Base-by-base conservation (phyloP, 2,888 invertebrate species). In the Saturnia japonica region DNA sequence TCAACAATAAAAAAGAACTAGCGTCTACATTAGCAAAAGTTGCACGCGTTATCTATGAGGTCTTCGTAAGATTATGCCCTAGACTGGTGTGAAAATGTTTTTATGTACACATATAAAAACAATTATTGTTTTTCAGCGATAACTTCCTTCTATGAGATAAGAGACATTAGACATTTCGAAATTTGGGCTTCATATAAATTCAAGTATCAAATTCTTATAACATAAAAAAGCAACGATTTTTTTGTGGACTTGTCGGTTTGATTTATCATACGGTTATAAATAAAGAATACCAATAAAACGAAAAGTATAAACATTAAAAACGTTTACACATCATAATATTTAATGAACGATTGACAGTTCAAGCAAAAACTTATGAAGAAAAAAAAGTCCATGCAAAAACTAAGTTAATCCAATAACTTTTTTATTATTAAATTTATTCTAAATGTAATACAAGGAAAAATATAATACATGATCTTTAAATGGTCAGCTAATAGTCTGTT, bases 331-430 rank as follows among this genome's bases (percentile, higher is more conserved):
- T 40, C 64, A 64, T 19, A 64, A 64, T 9, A 40, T 64, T 40
- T 19, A 64, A 64, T 40, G 11, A 40, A n/a, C 8, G 64, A 64
- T 64, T 64, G 64, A 40, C 64, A 64, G 40, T 7, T 40, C 19
- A 40, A n/a, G n/a, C 64, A 64, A 64, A 64, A 64, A 64, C 64
- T 62, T 62, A 40, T n/a, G n/a, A 9, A n/a, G n/a, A 19, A 40
- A 40, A 40, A 64, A n/a, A 64, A n/a, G 40, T 16, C n/a, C 16
- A 0, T 19, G 40, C n/a, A 64, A 64, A 64, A 64, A 64, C 40
- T 40, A 64, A 40, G 19, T 7, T 40, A 64, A 19, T 64, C n/a
- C 64, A 64, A 64, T 64, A 19, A 64, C 64, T 40, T 40, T 64
- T n/a, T 64, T 19, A 19, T 40, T 64, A 64, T n/a, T 64, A 40